These are phyloP conservation scores for Chiropotes sagulatus DNA, from an alignment of 2,797 vertebrate genomes.

Conservation along the genomic window DNA sequence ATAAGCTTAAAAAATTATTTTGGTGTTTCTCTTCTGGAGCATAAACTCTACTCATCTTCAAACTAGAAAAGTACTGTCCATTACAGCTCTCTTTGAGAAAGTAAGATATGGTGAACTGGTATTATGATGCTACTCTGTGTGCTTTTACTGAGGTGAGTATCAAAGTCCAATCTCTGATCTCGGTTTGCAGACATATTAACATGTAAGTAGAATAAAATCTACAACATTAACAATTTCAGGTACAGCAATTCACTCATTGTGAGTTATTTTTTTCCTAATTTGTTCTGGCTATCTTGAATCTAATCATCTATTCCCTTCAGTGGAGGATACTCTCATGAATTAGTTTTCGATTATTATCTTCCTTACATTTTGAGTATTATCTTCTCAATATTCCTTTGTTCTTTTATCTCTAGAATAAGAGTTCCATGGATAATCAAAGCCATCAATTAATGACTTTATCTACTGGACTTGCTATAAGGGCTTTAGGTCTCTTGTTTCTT, in stretches of 20 bases:
- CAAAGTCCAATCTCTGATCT: neutral
- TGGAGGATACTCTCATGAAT: neutral
- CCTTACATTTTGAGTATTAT: neutral
- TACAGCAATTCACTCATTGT: neutral
- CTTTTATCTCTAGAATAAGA: neutral
- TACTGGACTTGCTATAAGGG: neutral
- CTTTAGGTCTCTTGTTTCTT: too few relatives aligned
- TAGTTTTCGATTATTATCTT: neutral
- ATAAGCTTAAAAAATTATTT: neutral
- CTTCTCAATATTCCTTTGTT: neutral
- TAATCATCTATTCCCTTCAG: neutral
- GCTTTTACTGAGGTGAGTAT: neutral
- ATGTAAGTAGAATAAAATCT: neutral
- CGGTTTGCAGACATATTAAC: neutral
- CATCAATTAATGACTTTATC: neutral
- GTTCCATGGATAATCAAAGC: neutral
- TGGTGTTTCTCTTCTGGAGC: too few relatives aligned
- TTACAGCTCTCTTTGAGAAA: neutral
- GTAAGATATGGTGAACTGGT: neutral
- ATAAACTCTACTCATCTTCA: neutral
- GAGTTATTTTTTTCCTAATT: neutral
- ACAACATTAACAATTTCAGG: neutral
- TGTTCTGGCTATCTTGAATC: neutral
- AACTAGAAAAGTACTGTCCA: neutral
- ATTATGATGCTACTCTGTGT: neutral